Percentiles rank a stretch among this genome's conserved stretches.
Conservation (phyloP, 2,888 invertebrate genomes). For the Acanthosepion esculentum region DNA sequence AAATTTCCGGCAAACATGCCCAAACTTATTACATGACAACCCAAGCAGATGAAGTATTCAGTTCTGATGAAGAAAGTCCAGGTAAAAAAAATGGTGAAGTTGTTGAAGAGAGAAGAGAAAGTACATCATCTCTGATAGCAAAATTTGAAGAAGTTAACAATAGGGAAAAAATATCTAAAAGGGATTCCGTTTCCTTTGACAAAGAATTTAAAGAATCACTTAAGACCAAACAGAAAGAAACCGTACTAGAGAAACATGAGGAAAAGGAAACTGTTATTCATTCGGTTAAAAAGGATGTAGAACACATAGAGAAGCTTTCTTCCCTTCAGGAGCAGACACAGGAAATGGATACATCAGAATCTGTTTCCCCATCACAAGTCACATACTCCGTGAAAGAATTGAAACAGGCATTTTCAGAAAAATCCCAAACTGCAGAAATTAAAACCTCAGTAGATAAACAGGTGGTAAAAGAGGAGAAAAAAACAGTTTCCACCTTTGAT, state of each 20-base stretch:
- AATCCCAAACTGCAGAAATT: background rate
- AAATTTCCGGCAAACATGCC: constrained; percentile 2
- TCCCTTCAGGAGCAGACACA: background rate
- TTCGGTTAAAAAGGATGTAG: background rate
- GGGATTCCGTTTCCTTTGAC: background rate
- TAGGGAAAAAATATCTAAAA: background rate
- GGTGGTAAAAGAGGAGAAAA: background rate
- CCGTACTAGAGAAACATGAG: background rate
- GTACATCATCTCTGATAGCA: background rate
- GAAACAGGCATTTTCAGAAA: background rate
- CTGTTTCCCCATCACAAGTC: background rate
- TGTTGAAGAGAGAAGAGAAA: constrained; percentile 47
- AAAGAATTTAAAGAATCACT: background rate
- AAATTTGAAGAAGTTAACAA: constrained; percentile 43
- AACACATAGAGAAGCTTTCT: background rate
- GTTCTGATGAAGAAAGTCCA: constrained; percentile 41
- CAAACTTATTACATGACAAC: constrained; percentile 47
- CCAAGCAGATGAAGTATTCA: constrained; percentile 37
- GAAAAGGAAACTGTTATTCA: background rate
- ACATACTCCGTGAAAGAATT: background rate
- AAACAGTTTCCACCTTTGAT: background rate
- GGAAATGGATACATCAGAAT: background rate
- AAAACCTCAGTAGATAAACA: background rate
- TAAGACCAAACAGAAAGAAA: constrained; percentile 23
- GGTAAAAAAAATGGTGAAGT: constrained; percentile 48